A percentile compares a stretch with the other conserved stretches of the same genome.
These are phyloP conservation scores for Gobio occitaniae DNA, from an alignment of 2,797 vertebrate genomes.

Conservation along the genomic window DNA sequence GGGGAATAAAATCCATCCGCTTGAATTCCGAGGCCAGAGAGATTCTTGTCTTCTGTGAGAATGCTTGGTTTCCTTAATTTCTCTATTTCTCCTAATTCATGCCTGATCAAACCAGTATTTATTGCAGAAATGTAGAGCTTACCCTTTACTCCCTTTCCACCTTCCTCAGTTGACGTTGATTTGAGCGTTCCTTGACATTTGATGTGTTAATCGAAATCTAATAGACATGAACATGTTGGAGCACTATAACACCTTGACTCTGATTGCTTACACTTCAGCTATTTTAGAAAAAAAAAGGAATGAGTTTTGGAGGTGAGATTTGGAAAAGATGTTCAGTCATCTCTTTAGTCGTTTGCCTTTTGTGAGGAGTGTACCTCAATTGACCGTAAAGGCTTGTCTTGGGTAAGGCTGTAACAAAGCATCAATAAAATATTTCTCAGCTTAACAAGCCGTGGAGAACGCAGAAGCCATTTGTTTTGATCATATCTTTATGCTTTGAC, in stretches of 20 bases:
- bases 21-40: conserved; percentile 50
- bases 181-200: conserved; percentile 53
- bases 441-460: conserved; percentile 59
- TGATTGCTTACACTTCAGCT: conserved; percentile 58
- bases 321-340: conserved; percentile 44
- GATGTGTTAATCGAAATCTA: conserved; percentile 57
- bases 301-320: conserved; percentile 37
- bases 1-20: conserved; percentile 43
- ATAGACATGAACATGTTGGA: conserved; percentile 48
- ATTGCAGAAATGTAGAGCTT: conserved; percentile 68
- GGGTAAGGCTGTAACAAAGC: conserved; percentile 63
- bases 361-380: conserved; percentile 51
- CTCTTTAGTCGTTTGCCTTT: conserved; percentile 60
- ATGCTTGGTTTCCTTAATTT: conserved; percentile 59
- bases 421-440: conserved; percentile 68
- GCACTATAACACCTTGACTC: conserved; percentile 56
- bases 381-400: conserved; percentile 55
- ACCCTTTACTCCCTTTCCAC: conserved; percentile 55
- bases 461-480: conserved; percentile 63
- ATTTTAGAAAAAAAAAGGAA: conserved; percentile 46
- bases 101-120: conserved; percentile 70
- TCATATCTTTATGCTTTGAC: conserved; percentile 63
- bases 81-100: conserved; percentile 53
- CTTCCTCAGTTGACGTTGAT: conserved; percentile 54
- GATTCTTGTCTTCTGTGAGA: conserved; percentile 59